These are phyloP conservation scores for Amiota minor DNA, from an alignment of 2,888 invertebrate species.

Conservation along the genomic window DNA sequence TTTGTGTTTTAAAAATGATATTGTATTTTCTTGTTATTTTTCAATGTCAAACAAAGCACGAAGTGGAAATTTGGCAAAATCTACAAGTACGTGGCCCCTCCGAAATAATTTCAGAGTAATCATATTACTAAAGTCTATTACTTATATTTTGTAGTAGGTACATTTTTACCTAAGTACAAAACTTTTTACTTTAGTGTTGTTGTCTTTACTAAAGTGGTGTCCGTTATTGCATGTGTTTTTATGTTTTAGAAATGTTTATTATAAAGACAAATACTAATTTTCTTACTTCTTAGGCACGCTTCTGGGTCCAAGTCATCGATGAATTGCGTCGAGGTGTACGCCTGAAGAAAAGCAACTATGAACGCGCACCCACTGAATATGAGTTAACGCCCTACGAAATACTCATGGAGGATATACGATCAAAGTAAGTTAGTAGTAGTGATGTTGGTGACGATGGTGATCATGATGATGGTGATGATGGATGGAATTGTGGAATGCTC, in stretches of 20 bases:
- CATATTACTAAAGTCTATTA: not conserved
- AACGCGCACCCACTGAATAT: constrained; percentile 88
- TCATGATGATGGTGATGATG: not conserved
- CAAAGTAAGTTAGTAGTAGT: constrained; percentile 75
- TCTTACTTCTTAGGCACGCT: constrained; percentile 81
- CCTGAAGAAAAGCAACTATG: constrained; percentile 88
- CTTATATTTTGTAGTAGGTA: no score
- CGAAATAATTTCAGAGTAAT: not conserved
- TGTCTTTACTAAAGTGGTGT: no score
- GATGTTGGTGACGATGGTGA: not conserved
- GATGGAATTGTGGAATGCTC: constrained; percentile 5
- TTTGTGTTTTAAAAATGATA: not conserved
- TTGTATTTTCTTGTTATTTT: not conserved
- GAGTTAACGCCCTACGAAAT: constrained; percentile 97
- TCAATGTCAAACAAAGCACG: constrained; percentile 52
- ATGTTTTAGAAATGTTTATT: not conserved
- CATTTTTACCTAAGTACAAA: not conserved
- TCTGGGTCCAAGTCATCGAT: constrained; percentile 96
- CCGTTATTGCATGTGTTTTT: not conserved
- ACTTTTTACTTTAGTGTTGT: not conserved
- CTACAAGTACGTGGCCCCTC: constrained; percentile 82
- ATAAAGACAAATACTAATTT: constrained; percentile 20
- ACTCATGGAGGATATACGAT: constrained; percentile 95
- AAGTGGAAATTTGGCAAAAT: constrained; percentile 85
- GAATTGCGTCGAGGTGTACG: constrained; percentile 93